phyloP scores from a whole-genome alignment of 2,797 vertebrate species.

The Dipus sagitta region DNA sequence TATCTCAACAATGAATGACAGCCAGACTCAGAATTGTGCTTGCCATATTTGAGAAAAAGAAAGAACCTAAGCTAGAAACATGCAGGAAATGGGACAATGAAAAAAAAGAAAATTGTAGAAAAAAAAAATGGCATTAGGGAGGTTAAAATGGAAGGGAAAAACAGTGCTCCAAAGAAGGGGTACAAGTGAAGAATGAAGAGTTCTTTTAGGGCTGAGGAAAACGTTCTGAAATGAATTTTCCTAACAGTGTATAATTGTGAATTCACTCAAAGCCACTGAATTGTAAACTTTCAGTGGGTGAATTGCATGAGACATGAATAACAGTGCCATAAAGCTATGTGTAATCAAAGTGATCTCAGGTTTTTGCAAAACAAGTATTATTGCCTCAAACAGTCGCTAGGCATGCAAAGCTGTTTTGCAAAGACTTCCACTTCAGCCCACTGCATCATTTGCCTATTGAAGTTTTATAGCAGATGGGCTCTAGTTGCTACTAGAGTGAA shows the following conservation, averaged over 20 bases:
- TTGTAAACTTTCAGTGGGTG: background rate
- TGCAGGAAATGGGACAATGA: background rate
- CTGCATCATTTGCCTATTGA: background rate
- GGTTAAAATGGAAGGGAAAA: background rate
- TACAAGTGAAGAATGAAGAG: background rate
- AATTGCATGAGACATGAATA: background rate
- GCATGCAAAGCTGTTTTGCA: background rate
- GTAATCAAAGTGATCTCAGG: background rate
- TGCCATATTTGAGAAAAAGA: background rate
- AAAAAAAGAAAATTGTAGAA: background rate
- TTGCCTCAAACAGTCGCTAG: background rate
- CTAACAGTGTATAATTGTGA: background rate
- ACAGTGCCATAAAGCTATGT: background rate
- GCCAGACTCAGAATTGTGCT: background rate
- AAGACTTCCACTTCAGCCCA: background rate
- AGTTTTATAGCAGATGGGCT: background rate
- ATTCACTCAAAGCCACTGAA: background rate
- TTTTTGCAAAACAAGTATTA: background rate
- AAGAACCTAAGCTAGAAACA: background rate
- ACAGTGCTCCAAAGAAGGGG: background rate
- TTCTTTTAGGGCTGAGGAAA: background rate
- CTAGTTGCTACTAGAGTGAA: background rate
- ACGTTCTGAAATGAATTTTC: background rate
- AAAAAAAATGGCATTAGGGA: background rate
- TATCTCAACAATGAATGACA: background rate